Evolutionary conservation across 2,888 invertebrate genomes (phyloP).

Genomic region (Ophioninae sp.): DNA sequence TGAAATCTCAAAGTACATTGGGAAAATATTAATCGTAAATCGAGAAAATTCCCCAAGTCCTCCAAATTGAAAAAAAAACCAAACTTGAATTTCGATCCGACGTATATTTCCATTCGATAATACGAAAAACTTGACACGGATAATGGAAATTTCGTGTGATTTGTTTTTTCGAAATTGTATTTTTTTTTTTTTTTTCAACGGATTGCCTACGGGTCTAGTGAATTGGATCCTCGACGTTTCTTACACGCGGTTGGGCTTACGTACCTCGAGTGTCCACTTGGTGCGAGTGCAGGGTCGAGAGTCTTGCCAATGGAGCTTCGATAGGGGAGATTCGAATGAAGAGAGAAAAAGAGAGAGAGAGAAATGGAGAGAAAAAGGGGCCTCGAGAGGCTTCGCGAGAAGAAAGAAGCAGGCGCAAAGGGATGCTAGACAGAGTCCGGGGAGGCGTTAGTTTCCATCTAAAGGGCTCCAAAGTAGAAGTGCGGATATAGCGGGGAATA

Average conservation of each 20-base stretch:
- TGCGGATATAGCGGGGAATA: slow-evolving; percentile 42
- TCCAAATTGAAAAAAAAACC: no score
- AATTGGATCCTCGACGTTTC: slow-evolving; percentile 37
- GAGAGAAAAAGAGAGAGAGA: slow-evolving; percentile 27
- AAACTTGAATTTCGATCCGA: background rate
- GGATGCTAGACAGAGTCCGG: slow-evolving; percentile 12
- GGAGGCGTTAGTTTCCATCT: slow-evolving; percentile 22
- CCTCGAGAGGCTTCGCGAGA: slow-evolving; percentile 35
- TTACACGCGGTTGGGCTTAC: slow-evolving; percentile 4
- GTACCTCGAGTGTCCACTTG: slow-evolving; percentile 38
- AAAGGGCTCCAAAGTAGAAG: slow-evolving; percentile 27
- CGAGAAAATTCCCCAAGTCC: no score
- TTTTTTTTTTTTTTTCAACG: no score
- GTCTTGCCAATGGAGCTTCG: slow-evolving; percentile 36
- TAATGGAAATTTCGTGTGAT: slow-evolving; percentile 26
- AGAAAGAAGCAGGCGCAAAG: slow-evolving; percentile 29
- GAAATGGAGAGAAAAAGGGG: slow-evolving; percentile 8
- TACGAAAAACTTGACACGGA: slow-evolving; percentile 9
- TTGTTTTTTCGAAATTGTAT: slow-evolving; percentile 4
- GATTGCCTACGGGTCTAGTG: background rate
- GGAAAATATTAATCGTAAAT: no score
- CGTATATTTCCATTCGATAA: background rate
- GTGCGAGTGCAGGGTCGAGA: slow-evolving; percentile 43
- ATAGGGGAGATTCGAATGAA: slow-evolving; percentile 43
- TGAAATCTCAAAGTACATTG: no score